Percentiles rank a stretch among this genome's conserved stretches.
phyloP scores from a whole-genome alignment of 1,140 invertebrate species.

The Thaumatotibia leucotreta region DNA sequence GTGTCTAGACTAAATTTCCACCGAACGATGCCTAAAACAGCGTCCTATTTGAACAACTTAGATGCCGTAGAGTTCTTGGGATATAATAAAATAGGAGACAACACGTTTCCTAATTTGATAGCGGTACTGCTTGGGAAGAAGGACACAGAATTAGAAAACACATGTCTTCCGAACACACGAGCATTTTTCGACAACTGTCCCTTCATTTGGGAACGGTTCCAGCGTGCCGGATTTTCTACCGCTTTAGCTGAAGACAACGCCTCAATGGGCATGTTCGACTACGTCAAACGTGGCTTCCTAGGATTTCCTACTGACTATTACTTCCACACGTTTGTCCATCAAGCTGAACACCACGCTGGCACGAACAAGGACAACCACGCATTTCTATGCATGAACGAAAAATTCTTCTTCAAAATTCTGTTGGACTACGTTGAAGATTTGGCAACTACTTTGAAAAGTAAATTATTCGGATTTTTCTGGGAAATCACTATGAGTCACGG shows the following conservation, averaged over 20 bases:
- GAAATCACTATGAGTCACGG: constrained; percentile 85
- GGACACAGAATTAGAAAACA: constrained; percentile 71
- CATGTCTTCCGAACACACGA: constrained; percentile 75
- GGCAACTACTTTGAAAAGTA: constrained; percentile 68
- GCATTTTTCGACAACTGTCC: constrained; percentile 73
- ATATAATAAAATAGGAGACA: constrained; percentile 86
- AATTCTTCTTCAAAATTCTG: constrained; percentile 74
- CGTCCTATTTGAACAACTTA: constrained; percentile 77
- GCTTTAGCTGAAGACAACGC: constrained; percentile 84
- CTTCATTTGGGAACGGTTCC: constrained; percentile 85
- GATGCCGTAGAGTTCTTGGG: constrained; percentile 82
- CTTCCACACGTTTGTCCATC: constrained; percentile 80
- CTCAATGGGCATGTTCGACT: constrained; percentile 85
- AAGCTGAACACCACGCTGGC: constrained; percentile 78
- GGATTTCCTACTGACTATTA: constrained; percentile 87
- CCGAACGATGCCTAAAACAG: constrained; percentile 86
- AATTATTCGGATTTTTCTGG: too few species aligned
- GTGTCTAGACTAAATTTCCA: constrained; percentile 90
- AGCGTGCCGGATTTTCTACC: constrained; percentile 82
- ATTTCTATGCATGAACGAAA: constrained; percentile 79
- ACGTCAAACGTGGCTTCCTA: constrained; percentile 83
- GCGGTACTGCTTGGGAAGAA: constrained; percentile 80
- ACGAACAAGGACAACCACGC: constrained; percentile 73
- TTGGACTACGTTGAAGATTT: constrained; percentile 79
- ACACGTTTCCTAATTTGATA: constrained; percentile 86